phyloP scores from a whole-genome alignment of 1,140 invertebrate genomes.

The Callitettix versicolor region DNA sequence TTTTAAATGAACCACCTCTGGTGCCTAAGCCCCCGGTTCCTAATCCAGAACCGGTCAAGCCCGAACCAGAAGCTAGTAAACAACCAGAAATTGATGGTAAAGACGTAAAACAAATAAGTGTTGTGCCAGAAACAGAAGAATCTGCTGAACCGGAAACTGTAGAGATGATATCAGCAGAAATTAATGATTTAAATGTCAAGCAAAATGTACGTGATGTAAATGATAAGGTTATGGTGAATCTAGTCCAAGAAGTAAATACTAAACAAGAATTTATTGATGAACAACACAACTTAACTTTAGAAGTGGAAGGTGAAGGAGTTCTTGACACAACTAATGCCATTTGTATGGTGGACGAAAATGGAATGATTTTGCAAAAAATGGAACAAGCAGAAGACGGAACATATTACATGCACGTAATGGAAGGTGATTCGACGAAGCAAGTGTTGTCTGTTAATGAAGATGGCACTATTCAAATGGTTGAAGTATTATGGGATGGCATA shows the following conservation, averaged over 20 bases:
- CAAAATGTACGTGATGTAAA: neutral
- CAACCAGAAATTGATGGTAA: neutral
- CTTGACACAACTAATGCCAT: constrained; percentile 19
- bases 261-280: neutral
- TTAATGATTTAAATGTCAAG: constrained; percentile 4
- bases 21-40: neutral
- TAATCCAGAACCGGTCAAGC: neutral
- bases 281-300: neutral
- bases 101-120: neutral
- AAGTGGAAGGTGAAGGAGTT: constrained; percentile 13
- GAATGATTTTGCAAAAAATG: constrained; percentile 24
- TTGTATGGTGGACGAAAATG: constrained; percentile 25
- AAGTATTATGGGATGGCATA: constrained; percentile 28
- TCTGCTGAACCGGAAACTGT: neutral
- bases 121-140: neutral
- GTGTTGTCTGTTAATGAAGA: constrained; percentile 26
- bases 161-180: neutral
- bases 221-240: constrained; percentile 17
- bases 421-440: constrained; percentile 21
- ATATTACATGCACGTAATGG: constrained; percentile 26
- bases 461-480: constrained; percentile 28
- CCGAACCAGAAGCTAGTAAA: neutral
- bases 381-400: constrained; percentile 26
- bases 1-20: neutral
- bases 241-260: constrained; percentile 12